Evolutionary conservation across 2,888 invertebrate species (phyloP), one percentile per base, ranked within the genome.

Genomic region (Tineola bisselliella): DNA sequence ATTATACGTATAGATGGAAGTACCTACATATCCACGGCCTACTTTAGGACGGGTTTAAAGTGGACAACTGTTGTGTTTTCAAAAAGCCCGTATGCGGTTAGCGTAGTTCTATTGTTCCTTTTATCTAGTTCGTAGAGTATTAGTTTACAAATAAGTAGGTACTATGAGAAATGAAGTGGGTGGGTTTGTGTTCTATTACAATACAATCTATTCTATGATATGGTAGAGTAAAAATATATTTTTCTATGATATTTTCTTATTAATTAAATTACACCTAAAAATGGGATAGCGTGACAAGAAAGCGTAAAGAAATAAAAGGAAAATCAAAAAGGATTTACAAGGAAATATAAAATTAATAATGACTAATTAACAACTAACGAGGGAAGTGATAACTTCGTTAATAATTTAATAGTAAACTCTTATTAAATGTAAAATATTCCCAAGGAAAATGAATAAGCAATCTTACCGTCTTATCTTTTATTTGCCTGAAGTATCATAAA

Each of bases 41-140:
- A 58, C 31, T 33, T 58, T 33, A 58, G 58, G 58, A 58, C 58
- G 58, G 15, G 58, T 58, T 58, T 58, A 30, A 15, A 33, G 58
- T 58, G 58, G 58, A 58, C 58, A 58, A 58, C 17, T 54, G 54
- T 54, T 8, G 25, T 54, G 25, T 17, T 18, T 54, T 25, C 54
- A 25, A 54, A 54, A 54, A 54, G 54, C 54, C 54, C 54, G 25
- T 54, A 54, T 25, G 54, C 11, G 54, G 25, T 25, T n/a, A 25
- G 25, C 25, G 54, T 54, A 25, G 25, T 13, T 19, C 25, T 25
- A 25, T 54, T 54, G 54, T 54, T 54, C 54, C 54, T 54, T 54
- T 54, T 25, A 25, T 8, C 54, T 54, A 54, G 17, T 48, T 48
- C 25, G 11, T n/a, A 48, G 15, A 48, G 17, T 48, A 48, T 48